phyloP scores from a whole-genome alignment of 1,140 invertebrate genomes.

The Odontomachus brunneus region DNA sequence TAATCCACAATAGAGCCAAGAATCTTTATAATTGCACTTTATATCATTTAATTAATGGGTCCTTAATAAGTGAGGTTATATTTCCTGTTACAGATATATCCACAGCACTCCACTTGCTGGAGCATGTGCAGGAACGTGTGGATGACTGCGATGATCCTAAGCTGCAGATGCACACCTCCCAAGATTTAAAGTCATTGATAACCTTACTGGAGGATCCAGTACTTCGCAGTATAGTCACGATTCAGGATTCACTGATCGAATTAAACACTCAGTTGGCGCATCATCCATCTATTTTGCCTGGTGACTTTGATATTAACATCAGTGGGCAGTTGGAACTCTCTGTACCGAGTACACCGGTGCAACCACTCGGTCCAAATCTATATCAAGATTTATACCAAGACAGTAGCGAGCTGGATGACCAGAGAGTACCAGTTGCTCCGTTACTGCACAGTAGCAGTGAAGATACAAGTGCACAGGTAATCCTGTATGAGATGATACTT shows the following conservation, averaged over 20 bases:
- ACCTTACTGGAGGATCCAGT: conserved; percentile 96
- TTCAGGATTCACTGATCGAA: conserved; percentile 94
- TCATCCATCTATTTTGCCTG: conserved; percentile 96
- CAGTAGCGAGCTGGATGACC: conserved; percentile 85
- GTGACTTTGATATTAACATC: conserved; percentile 95
- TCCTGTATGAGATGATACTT: too few relatives aligned
- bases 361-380: conserved; percentile 81
- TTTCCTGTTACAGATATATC: conserved; percentile 84
- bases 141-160: conserved; percentile 86
- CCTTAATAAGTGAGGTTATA: neutral
- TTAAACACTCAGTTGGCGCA: conserved; percentile 92
- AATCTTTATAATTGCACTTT: neutral
- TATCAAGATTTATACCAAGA: conserved; percentile 83
- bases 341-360: conserved; percentile 83
- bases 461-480: conserved; percentile 84
- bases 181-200: conserved; percentile 95
- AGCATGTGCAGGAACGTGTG: conserved; percentile 87
- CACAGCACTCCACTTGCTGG: conserved; percentile 87
- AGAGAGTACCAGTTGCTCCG: conserved; percentile 86
- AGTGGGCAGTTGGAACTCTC: conserved; percentile 89
- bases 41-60: neutral
- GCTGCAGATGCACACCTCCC: conserved; percentile 89
- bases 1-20: too few relatives aligned
- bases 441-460: conserved; percentile 86
- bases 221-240: conserved; percentile 95